Percentiles rank a stretch among this genome's conserved stretches.
phyloP scores from a whole-genome alignment of 2,888 invertebrate genomes.

The Agrilus cyanescens region DNA sequence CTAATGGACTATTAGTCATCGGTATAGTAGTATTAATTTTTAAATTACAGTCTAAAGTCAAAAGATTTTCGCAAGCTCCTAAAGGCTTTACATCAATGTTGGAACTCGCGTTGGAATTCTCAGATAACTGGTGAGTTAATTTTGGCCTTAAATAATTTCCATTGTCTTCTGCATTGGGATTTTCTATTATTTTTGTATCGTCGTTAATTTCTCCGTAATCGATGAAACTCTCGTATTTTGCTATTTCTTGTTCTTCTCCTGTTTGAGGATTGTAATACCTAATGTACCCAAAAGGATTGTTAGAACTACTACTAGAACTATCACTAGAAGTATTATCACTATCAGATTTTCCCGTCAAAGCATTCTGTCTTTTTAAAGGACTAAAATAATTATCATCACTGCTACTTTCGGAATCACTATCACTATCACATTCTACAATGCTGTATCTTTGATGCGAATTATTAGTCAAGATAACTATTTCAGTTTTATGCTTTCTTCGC shows the following conservation, averaged over 20 bases:
- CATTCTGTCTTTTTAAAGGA: slow-evolving; percentile 48
- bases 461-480: slow-evolving; percentile 32
- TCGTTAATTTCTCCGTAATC: slow-evolving; percentile 33
- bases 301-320: slow-evolving; percentile 44
- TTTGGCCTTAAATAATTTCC: slow-evolving; percentile 15
- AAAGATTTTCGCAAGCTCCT: slow-evolving; percentile 56
- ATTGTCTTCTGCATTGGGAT: not conserved
- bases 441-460: slow-evolving; percentile 25
- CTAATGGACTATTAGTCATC: slow-evolving; percentile 26
- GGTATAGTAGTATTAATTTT: slow-evolving; percentile 34
- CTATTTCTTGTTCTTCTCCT: slow-evolving; percentile 32
- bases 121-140: slow-evolving; percentile 29
- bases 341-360: slow-evolving; percentile 36
- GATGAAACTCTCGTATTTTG: slow-evolving; percentile 39
- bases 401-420: slow-evolving; percentile 36
- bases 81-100: slow-evolving; percentile 44
- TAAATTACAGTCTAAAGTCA: slow-evolving; percentile 49
- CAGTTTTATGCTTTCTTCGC: slow-evolving; percentile 40
- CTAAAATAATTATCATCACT: slow-evolving; percentile 32
- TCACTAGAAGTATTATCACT: slow-evolving; percentile 38
- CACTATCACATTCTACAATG: slow-evolving; percentile 32
- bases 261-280: slow-evolving; percentile 48
- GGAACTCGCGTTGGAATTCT: slow-evolving; percentile 50
- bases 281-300: slow-evolving; percentile 54
- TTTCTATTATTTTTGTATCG: slow-evolving; percentile 12